Evolutionary conservation across 2,888 invertebrate species (phyloP).

Genomic region (Plagodis dolabraria): DNA sequence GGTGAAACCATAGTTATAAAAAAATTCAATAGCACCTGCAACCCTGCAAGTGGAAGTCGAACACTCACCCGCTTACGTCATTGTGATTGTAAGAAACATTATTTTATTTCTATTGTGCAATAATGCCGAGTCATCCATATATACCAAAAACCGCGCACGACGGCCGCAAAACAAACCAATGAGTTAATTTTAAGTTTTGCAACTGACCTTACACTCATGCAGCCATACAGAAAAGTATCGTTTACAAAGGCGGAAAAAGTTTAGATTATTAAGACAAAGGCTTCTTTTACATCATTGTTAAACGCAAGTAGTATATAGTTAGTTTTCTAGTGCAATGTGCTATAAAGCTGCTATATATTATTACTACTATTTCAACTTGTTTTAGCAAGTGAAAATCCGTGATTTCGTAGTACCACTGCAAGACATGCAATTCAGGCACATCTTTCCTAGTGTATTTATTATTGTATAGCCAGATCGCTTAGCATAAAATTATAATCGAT

Average conservation of each 20-base stretch:
- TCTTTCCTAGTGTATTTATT: no score
- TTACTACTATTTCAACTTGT: no score
- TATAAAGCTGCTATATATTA: no score
- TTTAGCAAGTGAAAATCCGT: no score
- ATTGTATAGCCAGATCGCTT: no score
- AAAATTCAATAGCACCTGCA: conserved; percentile 9
- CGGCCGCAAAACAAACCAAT: conserved; percentile 11
- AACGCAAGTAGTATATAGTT: no score
- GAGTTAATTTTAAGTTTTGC: conserved; percentile 13
- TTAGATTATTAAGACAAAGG: conserved; percentile 4
- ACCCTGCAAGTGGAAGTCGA: conserved; percentile 8
- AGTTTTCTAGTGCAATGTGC: no score
- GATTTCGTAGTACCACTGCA: no score
- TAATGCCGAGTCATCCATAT: conserved; percentile 23
- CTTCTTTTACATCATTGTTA: neutral
- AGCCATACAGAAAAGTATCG: conserved; percentile 14
- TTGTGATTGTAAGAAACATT: conserved; percentile 18
- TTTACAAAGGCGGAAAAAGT: neutral
- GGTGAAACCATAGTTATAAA: no score
- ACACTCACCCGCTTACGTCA: conserved; percentile 26
- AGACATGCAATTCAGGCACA: no score
- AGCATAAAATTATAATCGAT: no score
- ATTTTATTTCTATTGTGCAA: conserved; percentile 25
- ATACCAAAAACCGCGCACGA: conserved; percentile 16
- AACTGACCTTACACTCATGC: conserved; percentile 13